Base-by-base conservation (phyloP, 2,113 vertebrate species). In the Plectropomus leopardus region DNA sequence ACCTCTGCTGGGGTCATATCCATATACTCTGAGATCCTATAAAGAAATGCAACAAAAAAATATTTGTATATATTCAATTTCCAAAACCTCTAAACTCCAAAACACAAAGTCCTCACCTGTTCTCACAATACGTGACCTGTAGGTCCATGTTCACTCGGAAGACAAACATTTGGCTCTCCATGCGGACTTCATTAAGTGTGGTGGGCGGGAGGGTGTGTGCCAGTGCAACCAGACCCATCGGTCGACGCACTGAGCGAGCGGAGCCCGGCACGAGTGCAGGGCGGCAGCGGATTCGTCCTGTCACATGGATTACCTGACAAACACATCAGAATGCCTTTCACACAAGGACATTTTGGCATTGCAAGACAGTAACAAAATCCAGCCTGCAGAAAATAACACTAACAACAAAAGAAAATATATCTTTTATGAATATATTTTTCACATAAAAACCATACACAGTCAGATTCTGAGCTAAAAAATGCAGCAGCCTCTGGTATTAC, bases 131-230 rank as follows among this genome's bases (percentile, higher is more conserved):
- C 48, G 96, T 96, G 91, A 98, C 96, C 92, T 97, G 97, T 42
- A 98, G 94, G 73, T 96, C 96, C 95, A 97, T 96, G 94, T 96
- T 97, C 87, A 98, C 96, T n/a, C 96, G 94, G 85, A 96, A 97
- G 68, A 98, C 97, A 40, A 97, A 96, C 96, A 95, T 97, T 14
- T 98, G 95, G 70, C 96, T 96, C 73, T 98, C 96, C 50, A 97
- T 96, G 15, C 96, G 96, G 78, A 98, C 96, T 92, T 98, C 97
- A 5, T 96, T 96, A 48, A 97, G 95, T 0, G 96, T 96, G 86
- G 97, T 96, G 0, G 97, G 97, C 0, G 97, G 97, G 67, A 98
- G 88, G 0, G 97, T 96, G 94, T 97, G 97, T 3, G 96, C 97
- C 7, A 98, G 93, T 0, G 95, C 96, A n/a, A 97, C 96, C 17